These are phyloP conservation scores for Drosophila anceps DNA, from an alignment of 2,888 invertebrate species.

Conservation along the genomic window DNA sequence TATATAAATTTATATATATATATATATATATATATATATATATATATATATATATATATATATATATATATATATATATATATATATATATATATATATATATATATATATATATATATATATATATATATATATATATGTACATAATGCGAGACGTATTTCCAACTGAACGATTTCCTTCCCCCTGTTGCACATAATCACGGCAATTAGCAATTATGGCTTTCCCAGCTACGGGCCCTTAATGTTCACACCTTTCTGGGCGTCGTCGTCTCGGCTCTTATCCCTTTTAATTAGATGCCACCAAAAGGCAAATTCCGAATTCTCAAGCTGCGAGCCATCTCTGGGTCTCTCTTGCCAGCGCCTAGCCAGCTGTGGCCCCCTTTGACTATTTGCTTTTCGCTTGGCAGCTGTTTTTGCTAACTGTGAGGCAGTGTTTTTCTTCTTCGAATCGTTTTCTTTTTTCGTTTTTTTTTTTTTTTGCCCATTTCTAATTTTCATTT, in stretches of 20 bases:
- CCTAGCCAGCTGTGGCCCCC: background rate
- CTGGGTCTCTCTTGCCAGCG: background rate
- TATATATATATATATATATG: background rate
- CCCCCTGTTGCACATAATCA: conserved; percentile 53
- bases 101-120: too few species aligned
- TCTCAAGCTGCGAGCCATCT: conserved; percentile 48
- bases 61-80: background rate
- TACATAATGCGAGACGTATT: background rate
- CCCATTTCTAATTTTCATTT: conserved; percentile 77
- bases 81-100: background rate
- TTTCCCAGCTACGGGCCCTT: conserved; percentile 30
- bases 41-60: background rate
- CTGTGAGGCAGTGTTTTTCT: conserved; percentile 25
- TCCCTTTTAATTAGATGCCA: conserved; percentile 76
- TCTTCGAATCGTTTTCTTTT: background rate
- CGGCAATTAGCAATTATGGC: conserved; percentile 74
- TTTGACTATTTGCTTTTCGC: background rate
- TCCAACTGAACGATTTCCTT: conserved; percentile 34
- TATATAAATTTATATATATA: background rate
- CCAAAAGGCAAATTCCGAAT: conserved; percentile 70
- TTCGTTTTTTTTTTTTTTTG: conserved; percentile 39
- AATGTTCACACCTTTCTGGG: conserved; percentile 70
- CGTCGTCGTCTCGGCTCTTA: conserved; percentile 54
- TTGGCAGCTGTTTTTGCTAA: conserved; percentile 36
- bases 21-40: background rate